These are phyloP conservation scores for Hyperopisus bebe DNA, from an alignment of 2,113 vertebrate genomes.

Conservation along the genomic window DNA sequence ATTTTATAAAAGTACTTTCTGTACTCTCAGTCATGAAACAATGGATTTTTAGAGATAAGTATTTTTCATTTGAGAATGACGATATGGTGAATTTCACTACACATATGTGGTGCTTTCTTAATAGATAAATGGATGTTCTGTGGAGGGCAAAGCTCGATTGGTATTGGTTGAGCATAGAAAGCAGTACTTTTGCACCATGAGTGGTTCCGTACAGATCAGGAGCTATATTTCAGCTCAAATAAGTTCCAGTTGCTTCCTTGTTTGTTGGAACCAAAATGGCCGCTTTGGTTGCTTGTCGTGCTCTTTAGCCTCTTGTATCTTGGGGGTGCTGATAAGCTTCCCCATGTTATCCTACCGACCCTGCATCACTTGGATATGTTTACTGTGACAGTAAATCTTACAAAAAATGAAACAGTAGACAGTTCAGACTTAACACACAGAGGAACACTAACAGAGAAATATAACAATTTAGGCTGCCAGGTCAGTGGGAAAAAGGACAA, in stretches of 20 bases:
- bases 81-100: neutral
- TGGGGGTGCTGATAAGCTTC: neutral
- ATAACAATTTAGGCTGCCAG: neutral
- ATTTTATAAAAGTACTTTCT: neutral
- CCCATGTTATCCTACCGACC: neutral
- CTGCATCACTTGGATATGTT: neutral
- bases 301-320: neutral
- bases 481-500: neutral
- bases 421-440: neutral
- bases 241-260: neutral
- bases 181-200: neutral
- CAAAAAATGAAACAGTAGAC: neutral
- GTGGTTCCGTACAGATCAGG: neutral
- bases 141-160: neutral
- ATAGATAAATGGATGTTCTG: neutral
- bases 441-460: neutral
- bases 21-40: neutral
- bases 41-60: neutral
- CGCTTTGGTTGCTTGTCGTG: neutral
- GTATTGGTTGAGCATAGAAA: neutral
- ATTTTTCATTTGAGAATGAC: neutral
- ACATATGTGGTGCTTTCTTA: constrained; percentile 15
- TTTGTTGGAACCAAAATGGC: neutral
- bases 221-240: neutral
- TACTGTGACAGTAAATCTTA: neutral